Conservation (phyloP, 2,888 invertebrate species). For the Rhaphigaster nebulosa region DNA sequence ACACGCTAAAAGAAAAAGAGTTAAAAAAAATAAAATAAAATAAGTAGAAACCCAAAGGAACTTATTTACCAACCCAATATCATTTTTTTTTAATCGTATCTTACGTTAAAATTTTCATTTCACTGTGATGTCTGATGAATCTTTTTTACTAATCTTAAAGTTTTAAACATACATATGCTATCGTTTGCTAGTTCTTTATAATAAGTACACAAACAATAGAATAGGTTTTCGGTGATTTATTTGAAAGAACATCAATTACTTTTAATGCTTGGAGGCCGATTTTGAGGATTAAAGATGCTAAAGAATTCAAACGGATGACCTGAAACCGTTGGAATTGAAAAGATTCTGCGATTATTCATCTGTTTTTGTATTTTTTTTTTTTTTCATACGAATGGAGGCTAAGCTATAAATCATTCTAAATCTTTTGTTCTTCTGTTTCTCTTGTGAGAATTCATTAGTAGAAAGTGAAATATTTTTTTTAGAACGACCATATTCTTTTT, state of each 20-base stretch:
- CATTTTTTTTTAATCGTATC: too few relatives aligned
- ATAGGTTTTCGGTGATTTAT: neutral
- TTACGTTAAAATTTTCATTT: too few relatives aligned
- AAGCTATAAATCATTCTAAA: conserved; percentile 20
- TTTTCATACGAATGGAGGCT: neutral
- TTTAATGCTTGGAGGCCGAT: neutral
- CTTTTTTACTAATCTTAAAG: too few relatives aligned
- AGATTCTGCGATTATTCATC: conserved; percentile 8
- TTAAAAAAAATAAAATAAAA: too few relatives aligned
- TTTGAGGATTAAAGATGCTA: neutral
- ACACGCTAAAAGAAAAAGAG: too few relatives aligned
- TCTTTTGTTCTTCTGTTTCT: conserved; percentile 31
- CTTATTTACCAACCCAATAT: neutral
- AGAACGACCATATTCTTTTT: neutral
- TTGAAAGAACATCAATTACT: neutral
- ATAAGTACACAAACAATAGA: neutral
- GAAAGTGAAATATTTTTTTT: neutral
- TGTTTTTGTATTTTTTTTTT: neutral
- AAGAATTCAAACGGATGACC: conserved; percentile 6
- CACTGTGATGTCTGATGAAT: too few relatives aligned
- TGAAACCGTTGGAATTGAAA: neutral
- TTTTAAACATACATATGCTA: too few relatives aligned
- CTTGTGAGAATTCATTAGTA: conserved; percentile 15
- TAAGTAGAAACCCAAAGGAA: too few relatives aligned
- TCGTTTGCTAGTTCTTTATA: neutral